These are phyloP conservation scores for Acanthochromis polyacanthus DNA, from an alignment of 2,113 vertebrate genomes.

Conservation along the genomic window DNA sequence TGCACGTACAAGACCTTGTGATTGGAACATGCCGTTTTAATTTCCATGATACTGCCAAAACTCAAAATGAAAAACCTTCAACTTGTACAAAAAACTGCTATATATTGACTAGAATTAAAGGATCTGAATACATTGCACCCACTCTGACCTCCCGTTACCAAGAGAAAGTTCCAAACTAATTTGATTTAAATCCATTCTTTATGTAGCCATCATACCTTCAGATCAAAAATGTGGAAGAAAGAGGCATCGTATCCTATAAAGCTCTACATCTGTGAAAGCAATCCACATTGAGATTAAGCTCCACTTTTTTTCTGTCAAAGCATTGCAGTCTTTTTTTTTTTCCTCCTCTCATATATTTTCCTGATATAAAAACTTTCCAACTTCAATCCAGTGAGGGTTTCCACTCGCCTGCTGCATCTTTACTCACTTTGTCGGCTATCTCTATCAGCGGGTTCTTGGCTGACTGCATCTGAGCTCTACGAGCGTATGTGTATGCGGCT, in stretches of 20 bases:
- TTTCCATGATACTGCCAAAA: slow-evolving; percentile 13
- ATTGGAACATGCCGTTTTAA: slow-evolving; percentile 2
- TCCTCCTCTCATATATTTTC: not conserved
- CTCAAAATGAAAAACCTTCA: slow-evolving; percentile 16
- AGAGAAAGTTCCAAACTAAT: not conserved
- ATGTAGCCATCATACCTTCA: not conserved
- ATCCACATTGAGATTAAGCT: slow-evolving; percentile 27
- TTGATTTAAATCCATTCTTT: slow-evolving; percentile 13
- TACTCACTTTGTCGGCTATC: slow-evolving; percentile 31
- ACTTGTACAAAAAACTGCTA: not conserved
- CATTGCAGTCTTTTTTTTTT: slow-evolving; percentile 4
- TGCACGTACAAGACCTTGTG: not conserved
- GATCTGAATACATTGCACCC: slow-evolving; percentile 12
- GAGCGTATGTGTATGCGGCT: not conserved
- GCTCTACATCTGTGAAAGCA: slow-evolving; percentile 39
- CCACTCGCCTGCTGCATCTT: slow-evolving; percentile 29
- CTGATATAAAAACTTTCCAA: slow-evolving; percentile 23
- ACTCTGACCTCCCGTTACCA: not conserved
- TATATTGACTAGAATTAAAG: not conserved
- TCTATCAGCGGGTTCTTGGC: slow-evolving; percentile 3
- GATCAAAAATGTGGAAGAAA: not conserved
- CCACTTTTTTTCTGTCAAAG: slow-evolving; percentile 36
- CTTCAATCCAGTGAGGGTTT: not conserved
- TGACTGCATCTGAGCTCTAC: slow-evolving; percentile 14
- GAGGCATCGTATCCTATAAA: slow-evolving; percentile 8